Conservation (phyloP, 2,113 vertebrate genomes). For the Chauna torquata region DNA sequence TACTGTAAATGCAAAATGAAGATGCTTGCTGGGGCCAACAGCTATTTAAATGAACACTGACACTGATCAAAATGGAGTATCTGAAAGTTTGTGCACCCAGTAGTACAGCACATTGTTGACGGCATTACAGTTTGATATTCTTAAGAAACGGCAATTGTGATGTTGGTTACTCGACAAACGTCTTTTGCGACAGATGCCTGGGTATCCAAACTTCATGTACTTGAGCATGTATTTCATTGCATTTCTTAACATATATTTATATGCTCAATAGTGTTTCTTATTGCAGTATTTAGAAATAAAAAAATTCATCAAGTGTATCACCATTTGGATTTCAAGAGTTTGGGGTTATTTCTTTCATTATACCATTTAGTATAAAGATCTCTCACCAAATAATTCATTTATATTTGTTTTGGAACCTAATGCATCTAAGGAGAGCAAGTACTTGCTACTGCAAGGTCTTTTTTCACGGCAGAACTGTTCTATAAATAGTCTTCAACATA, state of each 20-base stretch:
- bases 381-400: neutral
- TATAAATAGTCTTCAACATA: neutral
- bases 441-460: neutral
- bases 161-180: fast-evolving
- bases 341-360: neutral
- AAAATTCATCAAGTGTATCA: neutral
- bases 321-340: neutral
- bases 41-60: neutral
- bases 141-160: neutral
- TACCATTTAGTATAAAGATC: neutral
- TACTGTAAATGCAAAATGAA: neutral
- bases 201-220: neutral
- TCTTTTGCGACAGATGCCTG: neutral
- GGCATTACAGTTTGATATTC: fast-evolving
- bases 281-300: neutral
- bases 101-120: neutral
- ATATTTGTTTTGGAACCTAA: neutral
- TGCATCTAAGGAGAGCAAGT: neutral
- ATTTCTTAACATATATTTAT: neutral
- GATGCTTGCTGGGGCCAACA: neutral
- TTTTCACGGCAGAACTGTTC: neutral
- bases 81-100: neutral
- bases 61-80: neutral
- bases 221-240: neutral
- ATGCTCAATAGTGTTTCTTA: neutral